Conservation (phyloP, 2,797 vertebrate genomes). For the Leptodactylus fallax region DNA sequence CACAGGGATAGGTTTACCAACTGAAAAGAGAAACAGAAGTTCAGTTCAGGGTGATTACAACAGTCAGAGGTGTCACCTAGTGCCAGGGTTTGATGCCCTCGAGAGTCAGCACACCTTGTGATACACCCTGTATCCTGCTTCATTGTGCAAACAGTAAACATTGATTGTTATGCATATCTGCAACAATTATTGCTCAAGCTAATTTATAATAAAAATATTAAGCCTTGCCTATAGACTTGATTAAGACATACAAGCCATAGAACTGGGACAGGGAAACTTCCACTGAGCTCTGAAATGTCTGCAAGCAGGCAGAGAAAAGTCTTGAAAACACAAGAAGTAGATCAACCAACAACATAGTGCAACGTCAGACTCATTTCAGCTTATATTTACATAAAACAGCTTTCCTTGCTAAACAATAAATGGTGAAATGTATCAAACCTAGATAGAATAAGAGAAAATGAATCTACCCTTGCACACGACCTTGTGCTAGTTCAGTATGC, state of each 20-base stretch:
- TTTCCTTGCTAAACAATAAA: no score
- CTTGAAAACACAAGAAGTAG: no score
- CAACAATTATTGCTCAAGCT: neutral
- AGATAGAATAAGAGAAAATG: no score
- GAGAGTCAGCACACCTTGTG: conserved; percentile 13
- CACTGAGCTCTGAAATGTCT: neutral
- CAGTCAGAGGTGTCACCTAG: neutral
- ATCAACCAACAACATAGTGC: no score
- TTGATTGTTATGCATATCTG: neutral
- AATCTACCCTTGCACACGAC: no score
- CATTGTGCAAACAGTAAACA: neutral
- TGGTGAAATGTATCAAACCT: no score
- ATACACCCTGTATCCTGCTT: neutral
- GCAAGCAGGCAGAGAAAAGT: no score
- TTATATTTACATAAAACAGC: no score
- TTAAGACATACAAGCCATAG: neutral
- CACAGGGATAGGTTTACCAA: conserved; percentile 59
- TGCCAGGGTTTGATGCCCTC: neutral
- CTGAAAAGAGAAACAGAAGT: conserved; percentile 22
- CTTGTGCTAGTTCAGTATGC: no score
- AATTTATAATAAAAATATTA: neutral
- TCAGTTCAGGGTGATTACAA: neutral
- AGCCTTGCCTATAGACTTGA: neutral
- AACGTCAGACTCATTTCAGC: no score
- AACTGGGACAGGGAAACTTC: neutral